Base-by-base conservation (phyloP, 2,113 vertebrate species). In the Forbesichthys papilliferus region DNA sequence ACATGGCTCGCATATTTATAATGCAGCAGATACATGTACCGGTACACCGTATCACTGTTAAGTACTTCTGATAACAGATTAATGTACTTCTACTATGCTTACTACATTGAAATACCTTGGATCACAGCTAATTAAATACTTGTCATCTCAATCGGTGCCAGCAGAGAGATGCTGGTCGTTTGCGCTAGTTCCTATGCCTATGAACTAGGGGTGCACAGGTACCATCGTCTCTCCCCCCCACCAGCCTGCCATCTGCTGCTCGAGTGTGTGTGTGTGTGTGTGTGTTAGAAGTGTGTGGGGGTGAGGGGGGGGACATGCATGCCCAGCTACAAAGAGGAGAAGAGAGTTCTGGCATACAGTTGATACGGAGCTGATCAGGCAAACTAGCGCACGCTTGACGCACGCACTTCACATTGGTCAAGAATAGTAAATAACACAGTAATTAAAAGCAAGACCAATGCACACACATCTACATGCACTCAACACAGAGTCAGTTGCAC, bases 361-460 rank as follows among this genome's bases (percentile, higher is more conserved):
- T 27, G 2, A 0, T 65, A 27, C 34, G 68, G 48, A 62, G 57
- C 66, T 52, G 48, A 54, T 33, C 48, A 14, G 6, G 47, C 60
- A 61, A 14, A 61, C 36, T 5, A 12, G 47, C 5, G 47, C 59
- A 61, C 34, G 36, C 34, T 16, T 16, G 16, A 60, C 57, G 36
- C 20, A 61, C 33, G 47, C 59, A 61, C 33, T 34, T 10, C 55
- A 5, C 18, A n/a, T 16, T 57, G 14, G 13, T 20, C 55, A 57
- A 14, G 52, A 3, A 57, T 57, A 20, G 1, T 57, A 9, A 10
- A 20, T 1, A 13, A 55, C 9, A 18, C 27, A 52, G 64, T 54
- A 75, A 54, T 52, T 64, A 54, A 66, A 54, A 52, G 63, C 47
- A 63, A 64, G 34, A 48, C 48, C 48, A 46, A 47, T n/a, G 47